Percentiles rank a stretch among this genome's conserved stretches.
Conservation (phyloP, 2,113 vertebrate genomes). For the Megaceryle torquata region DNA sequence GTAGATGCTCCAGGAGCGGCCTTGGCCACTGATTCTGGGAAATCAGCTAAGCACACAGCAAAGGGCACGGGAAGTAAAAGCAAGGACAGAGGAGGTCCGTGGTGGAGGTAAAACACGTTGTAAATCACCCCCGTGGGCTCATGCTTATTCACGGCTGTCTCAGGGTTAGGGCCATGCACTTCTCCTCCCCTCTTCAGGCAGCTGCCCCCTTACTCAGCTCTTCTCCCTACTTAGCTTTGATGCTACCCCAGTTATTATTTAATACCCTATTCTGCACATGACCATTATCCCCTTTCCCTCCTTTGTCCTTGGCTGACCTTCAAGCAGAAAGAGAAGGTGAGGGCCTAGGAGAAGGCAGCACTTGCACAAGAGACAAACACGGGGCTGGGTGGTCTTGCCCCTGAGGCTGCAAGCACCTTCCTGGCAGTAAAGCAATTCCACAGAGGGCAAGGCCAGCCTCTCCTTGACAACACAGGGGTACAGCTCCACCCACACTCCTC, state of each 20-base stretch:
- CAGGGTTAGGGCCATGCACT: fast-evolving
- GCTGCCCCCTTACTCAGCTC: fast-evolving
- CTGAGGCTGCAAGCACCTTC: fast-evolving
- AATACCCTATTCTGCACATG: fast-evolving
- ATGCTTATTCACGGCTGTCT: fast-evolving
- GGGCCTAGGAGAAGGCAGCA: fast-evolving
- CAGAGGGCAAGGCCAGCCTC: too few relatives aligned
- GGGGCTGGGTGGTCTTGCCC: fast-evolving
- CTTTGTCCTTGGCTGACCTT: slow-evolving; percentile 22
- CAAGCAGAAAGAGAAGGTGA: fast-evolving
- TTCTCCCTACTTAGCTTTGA: fast-evolving
- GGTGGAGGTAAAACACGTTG: fast-evolving
- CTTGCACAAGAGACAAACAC: fast-evolving
- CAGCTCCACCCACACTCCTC: fast-evolving
- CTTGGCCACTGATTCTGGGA: not conserved
- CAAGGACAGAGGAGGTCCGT: fast-evolving
- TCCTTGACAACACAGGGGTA: too few relatives aligned
- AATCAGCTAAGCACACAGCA: fast-evolving
- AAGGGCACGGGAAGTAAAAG: not conserved
- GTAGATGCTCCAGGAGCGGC: fast-evolving
- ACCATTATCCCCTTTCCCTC: fast-evolving
- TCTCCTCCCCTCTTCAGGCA: fast-evolving
- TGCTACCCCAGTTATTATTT: fast-evolving
- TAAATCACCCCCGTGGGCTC: fast-evolving
- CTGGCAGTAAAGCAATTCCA: fast-evolving